A percentile compares a stretch with the other conserved stretches of the same genome.
Conservation (phyloP, 2,113 vertebrate genomes). For the Anoura caudifer region DNA sequence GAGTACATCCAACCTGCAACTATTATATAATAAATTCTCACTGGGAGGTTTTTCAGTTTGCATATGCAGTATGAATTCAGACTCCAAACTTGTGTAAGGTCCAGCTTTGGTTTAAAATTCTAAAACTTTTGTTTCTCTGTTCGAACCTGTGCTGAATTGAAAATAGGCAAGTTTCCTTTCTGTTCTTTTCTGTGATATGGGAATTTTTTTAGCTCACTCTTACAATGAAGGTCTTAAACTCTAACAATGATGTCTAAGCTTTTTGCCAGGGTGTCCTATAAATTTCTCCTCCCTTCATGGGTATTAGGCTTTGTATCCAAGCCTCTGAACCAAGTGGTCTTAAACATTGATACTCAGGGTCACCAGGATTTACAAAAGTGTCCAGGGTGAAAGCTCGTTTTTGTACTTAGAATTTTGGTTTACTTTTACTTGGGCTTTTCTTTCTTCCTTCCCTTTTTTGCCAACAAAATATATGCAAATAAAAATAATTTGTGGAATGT, state of each 20-base stretch:
- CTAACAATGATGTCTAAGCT: background rate
- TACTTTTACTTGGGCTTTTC: background rate
- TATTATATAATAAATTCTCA: constrained; percentile 11
- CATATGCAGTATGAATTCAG: background rate
- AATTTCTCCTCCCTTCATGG: background rate
- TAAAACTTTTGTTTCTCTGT: background rate
- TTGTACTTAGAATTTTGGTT: background rate
- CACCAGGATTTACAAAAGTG: background rate
- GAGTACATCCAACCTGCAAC: background rate
- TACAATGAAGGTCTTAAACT: background rate
- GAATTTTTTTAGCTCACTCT: background rate
- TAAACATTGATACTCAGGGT: background rate
- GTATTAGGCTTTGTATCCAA: background rate
- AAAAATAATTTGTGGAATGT: background rate
- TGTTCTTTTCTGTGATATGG: background rate
- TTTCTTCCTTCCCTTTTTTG: background rate
- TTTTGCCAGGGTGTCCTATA: background rate
- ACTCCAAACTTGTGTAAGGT: background rate
- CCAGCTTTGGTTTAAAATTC: background rate
- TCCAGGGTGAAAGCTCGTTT: background rate
- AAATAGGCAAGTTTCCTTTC: background rate
- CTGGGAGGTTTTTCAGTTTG: background rate
- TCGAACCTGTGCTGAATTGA: background rate
- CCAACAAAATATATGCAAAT: background rate
- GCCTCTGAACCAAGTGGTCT: background rate